Percentiles rank a stretch among this genome's conserved stretches.
These are phyloP conservation scores for Anas bernieri DNA, from an alignment of 2,797 vertebrate genomes.

Conservation along the genomic window DNA sequence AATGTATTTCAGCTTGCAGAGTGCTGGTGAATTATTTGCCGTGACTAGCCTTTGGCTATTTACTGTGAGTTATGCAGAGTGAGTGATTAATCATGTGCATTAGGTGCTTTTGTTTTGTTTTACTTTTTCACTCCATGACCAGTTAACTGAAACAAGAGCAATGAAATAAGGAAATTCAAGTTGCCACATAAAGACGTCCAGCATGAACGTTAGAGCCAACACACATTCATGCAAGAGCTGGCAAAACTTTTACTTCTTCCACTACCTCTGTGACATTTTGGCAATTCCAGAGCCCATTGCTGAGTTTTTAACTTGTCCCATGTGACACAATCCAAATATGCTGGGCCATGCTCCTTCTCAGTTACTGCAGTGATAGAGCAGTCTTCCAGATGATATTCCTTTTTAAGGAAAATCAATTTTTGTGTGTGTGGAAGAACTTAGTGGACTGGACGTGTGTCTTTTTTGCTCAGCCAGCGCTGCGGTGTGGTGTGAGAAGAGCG, in stretches of 20 bases:
- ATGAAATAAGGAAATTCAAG: slow-evolving; percentile 52
- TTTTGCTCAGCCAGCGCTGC: background rate
- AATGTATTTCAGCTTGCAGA: background rate
- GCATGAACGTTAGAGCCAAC: slow-evolving; percentile 23
- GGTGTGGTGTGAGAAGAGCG: background rate
- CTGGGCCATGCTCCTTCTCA: background rate
- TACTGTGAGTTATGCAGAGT: background rate
- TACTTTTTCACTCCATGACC: slow-evolving; percentile 12
- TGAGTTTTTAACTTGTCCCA: slow-evolving; percentile 30
- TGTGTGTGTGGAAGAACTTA: background rate
- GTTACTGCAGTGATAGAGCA: background rate
- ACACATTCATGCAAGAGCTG: slow-evolving; percentile 33
- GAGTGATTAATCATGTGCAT: background rate
- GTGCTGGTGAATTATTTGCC: slow-evolving; percentile 2
- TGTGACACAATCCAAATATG: background rate
- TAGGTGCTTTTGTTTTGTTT: slow-evolving; percentile 36
- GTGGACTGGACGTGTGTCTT: background rate
- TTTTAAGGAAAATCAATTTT: background rate
- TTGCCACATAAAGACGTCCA: slow-evolving; percentile 36
- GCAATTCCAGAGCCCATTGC: background rate
- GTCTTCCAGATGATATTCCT: background rate
- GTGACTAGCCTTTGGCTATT: slow-evolving; percentile 4
- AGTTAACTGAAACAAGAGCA: slow-evolving; percentile 44
- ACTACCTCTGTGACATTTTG: slow-evolving; percentile 17
- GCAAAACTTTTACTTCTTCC: background rate